phyloP scores from a whole-genome alignment of 2,797 vertebrate species.

The Sciaenops ocellatus region DNA sequence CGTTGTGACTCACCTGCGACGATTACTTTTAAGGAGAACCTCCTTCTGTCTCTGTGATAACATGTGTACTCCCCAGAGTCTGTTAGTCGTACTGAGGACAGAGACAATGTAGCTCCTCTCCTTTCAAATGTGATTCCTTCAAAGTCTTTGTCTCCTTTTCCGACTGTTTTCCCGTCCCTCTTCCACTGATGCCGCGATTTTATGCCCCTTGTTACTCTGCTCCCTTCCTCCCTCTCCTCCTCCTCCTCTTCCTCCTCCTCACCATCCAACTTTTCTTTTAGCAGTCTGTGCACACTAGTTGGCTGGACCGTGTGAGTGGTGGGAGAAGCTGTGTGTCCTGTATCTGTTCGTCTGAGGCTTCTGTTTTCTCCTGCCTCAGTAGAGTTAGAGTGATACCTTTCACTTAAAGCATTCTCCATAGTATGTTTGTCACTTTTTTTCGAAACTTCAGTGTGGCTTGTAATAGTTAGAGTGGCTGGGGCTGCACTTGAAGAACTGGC shows the following conservation, averaged over 20 bases:
- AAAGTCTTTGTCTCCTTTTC: constrained; percentile 27
- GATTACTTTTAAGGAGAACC: constrained; percentile 77
- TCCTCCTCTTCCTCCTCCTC: constrained; percentile 52
- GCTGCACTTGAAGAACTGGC: not conserved
- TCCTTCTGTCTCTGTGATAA: constrained; percentile 51
- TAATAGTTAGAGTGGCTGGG: not conserved
- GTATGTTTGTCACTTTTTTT: not conserved
- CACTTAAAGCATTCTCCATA: not conserved
- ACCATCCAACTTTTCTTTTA: constrained; percentile 19
- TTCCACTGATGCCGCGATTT: constrained; percentile 71
- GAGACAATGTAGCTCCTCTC: constrained; percentile 54
- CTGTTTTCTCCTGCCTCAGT: constrained; percentile 5
- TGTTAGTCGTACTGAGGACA: constrained; percentile 55
- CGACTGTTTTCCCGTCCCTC: constrained; percentile 50
- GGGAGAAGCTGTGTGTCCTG: constrained; percentile 20
- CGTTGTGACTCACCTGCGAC: constrained; percentile 83
- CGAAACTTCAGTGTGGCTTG: not conserved
- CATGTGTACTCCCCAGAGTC: constrained; percentile 89
- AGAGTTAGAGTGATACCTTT: not conserved
- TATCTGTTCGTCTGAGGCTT: not conserved
- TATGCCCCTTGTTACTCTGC: constrained; percentile 54
- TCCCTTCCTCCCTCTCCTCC: constrained; percentile 14
- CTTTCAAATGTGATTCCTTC: constrained; percentile 17
- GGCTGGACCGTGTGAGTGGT: not conserved
- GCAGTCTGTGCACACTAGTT: constrained; percentile 13